phyloP scores from a whole-genome alignment of 1,140 invertebrate genomes.

The Scylla paramamosain region DNA sequence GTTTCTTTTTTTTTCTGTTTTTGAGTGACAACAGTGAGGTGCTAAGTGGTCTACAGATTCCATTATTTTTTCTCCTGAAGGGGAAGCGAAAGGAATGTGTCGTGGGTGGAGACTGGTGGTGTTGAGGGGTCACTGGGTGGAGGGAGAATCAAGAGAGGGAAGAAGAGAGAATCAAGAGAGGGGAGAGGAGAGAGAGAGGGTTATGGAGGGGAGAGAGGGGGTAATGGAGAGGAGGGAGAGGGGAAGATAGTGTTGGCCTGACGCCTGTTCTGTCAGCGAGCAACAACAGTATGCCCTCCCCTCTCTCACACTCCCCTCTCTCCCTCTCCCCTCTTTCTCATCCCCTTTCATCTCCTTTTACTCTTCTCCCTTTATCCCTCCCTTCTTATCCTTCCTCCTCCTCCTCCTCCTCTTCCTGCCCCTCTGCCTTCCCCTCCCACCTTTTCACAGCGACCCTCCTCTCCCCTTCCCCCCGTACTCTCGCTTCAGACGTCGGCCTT shows the following conservation, averaged over 20 bases:
- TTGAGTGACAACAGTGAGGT: not conserved
- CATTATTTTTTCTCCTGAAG: not conserved
- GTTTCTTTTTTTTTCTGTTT: too few relatives aligned
- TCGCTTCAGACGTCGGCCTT: not conserved
- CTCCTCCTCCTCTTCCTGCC: not conserved
- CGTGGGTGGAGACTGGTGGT: not conserved
- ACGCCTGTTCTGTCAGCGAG: not conserved
- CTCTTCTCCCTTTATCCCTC: not conserved
- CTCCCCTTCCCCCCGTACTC: not conserved
- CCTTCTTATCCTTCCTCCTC: not conserved
- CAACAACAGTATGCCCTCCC: not conserved
- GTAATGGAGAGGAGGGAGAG: too few relatives aligned
- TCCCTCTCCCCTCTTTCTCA: not conserved
- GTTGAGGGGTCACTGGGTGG: not conserved
- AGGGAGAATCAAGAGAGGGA: not conserved
- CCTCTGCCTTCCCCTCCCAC: not conserved
- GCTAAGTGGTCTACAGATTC: not conserved
- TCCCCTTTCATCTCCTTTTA: not conserved
- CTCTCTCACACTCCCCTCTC: not conserved
- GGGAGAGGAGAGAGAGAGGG: not conserved
- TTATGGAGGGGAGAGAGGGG: not conserved
- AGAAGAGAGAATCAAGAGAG: not conserved
- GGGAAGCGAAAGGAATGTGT: not conserved
- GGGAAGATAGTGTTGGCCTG: not conserved
- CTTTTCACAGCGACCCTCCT: not conserved